Percentiles rank a stretch among this genome's conserved stretches.
Conservation (phyloP, 2,888 invertebrate genomes). For the Yponomeuta malinellus region DNA sequence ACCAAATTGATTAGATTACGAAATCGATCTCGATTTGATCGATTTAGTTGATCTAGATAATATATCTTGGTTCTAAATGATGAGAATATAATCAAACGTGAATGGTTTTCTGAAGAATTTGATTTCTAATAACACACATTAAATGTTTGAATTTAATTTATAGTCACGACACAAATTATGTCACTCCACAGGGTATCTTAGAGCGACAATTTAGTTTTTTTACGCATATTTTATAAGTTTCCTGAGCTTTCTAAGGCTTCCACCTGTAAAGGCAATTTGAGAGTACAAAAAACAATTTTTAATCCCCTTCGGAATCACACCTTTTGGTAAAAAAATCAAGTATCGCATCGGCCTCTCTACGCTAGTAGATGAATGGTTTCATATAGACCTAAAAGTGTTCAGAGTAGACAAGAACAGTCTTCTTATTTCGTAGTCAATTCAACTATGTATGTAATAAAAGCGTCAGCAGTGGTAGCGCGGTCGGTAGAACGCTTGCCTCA, state of each 20-base stretch:
- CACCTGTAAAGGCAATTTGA: slow-evolving; percentile 39
- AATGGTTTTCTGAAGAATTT: not conserved
- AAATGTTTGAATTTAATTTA: slow-evolving; percentile 10
- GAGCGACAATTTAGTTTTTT: slow-evolving; percentile 19
- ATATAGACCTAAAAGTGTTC: slow-evolving; percentile 26
- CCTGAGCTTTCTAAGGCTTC: not conserved
- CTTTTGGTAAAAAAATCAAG: slow-evolving; percentile 63
- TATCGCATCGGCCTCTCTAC: slow-evolving; percentile 47
- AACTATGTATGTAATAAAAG: too few relatives aligned
- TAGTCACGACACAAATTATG: slow-evolving; percentile 19
- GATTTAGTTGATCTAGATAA: not conserved
- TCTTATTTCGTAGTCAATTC: too few relatives aligned
- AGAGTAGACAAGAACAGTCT: slow-evolving; percentile 22
- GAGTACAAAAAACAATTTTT: slow-evolving; percentile 43
- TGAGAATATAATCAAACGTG: not conserved
- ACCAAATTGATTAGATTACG: not conserved
- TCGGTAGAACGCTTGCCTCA: too few relatives aligned
- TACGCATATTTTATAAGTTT: not conserved
- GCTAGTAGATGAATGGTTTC: slow-evolving; percentile 28
- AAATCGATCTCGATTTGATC: not conserved
- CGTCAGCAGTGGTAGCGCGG: too few relatives aligned
- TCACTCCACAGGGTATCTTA: slow-evolving; percentile 18
- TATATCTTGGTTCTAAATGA: not conserved
- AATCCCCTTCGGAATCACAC: slow-evolving; percentile 67
- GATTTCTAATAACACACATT: not conserved